These are phyloP conservation scores for Tricholaema leucomelas DNA, from an alignment of 2,113 vertebrate species.

Conservation along the genomic window DNA sequence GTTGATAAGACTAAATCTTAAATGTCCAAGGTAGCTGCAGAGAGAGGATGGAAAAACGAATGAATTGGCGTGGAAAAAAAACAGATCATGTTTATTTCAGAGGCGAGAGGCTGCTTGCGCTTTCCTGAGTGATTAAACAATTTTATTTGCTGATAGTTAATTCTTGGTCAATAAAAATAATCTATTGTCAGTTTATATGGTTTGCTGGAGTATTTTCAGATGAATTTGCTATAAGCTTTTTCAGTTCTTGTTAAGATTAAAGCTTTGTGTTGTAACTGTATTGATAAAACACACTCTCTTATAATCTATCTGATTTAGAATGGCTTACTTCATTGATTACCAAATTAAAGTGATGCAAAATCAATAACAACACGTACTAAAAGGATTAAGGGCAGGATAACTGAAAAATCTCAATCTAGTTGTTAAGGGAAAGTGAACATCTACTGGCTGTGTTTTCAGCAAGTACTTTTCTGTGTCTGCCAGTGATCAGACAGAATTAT, in stretches of 20 bases:
- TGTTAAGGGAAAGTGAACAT: conserved; percentile 45
- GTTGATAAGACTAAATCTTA: conserved; percentile 8
- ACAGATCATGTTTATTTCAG: not conserved
- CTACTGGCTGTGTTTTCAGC: not conserved
- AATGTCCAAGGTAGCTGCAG: not conserved
- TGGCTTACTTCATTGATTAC: conserved; percentile 60
- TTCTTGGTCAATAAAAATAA: conserved; percentile 54
- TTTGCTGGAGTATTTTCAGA: not conserved
- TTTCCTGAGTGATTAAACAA: not conserved
- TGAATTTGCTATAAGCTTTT: conserved; percentile 54
- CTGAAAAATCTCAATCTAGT: conserved; percentile 48
- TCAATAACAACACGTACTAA: conserved; percentile 63
- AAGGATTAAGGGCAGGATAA: conserved; percentile 57
- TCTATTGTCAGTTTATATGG: conserved; percentile 25
- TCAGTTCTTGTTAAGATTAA: conserved; percentile 65
- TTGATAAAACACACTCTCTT: conserved; percentile 62
- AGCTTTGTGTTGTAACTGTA: conserved; percentile 57
- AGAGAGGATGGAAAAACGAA: not conserved
- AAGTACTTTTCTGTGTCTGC: not conserved
- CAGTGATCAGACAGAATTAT: not conserved
- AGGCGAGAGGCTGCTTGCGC: not conserved
- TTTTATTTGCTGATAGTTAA: conserved; percentile 41
- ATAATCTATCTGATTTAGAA: conserved; percentile 63
- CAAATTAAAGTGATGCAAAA: conserved; percentile 69
- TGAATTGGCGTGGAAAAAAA: not conserved